phyloP scores from a whole-genome alignment of 2,113 vertebrate species.

The Mustela nigripes region DNA sequence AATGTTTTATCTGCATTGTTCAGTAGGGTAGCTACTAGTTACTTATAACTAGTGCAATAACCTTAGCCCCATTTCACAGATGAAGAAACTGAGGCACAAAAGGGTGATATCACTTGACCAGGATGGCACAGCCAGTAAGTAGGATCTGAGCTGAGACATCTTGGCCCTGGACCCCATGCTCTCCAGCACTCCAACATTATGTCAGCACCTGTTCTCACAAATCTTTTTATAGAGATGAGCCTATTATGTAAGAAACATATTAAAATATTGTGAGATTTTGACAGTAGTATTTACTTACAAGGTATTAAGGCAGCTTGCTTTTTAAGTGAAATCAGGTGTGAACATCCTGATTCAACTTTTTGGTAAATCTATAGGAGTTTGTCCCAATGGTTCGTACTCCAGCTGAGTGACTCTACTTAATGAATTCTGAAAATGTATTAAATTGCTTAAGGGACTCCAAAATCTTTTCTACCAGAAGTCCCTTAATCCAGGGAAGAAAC shows the following conservation, averaged over 20 bases:
- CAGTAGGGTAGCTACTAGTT: neutral
- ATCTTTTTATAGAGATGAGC: neutral
- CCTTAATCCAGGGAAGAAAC: neutral
- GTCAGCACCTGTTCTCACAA: neutral
- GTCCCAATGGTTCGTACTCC: neutral
- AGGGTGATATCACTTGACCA: neutral
- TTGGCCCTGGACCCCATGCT: neutral
- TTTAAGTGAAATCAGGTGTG: conserved; percentile 10
- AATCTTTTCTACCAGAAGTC: neutral
- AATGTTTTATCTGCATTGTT: neutral
- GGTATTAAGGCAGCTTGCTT: neutral
- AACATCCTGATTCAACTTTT: neutral
- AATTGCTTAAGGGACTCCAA: neutral
- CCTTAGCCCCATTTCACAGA: neutral
- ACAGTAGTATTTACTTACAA: conserved; percentile 18
- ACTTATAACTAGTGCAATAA: neutral
- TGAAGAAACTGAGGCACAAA: neutral
- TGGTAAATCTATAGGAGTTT: neutral
- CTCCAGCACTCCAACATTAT: neutral
- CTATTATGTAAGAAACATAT: neutral
- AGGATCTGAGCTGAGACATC: neutral
- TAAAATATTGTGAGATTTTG: neutral
- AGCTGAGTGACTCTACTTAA: neutral
- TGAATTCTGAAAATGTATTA: conserved; percentile 49
- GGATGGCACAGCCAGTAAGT: neutral